Percentiles rank a stretch among this genome's conserved stretches.
Evolutionary conservation across 2,888 invertebrate species (phyloP).

Genomic region (Amiota minor): DNA sequence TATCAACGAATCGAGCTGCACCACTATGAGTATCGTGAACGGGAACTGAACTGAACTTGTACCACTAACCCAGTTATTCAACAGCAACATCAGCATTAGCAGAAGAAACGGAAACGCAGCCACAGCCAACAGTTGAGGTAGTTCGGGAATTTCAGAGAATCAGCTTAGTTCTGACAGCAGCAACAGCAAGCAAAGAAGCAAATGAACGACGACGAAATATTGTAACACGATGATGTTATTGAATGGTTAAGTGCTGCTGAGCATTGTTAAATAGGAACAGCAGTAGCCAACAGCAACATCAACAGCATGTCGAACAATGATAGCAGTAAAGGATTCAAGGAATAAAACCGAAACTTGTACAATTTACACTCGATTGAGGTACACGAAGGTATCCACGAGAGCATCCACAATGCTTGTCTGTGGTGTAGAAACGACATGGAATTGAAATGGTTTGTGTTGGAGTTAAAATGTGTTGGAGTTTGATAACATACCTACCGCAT

Average conservation of each 20-base stretch:
- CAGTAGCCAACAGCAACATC: neutral
- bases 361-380: conserved; percentile 36
- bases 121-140: conserved; percentile 25
- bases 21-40: conserved; percentile 51
- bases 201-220: neutral
- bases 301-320: neutral
- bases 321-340: neutral
- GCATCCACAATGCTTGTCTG: neutral
- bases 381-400: conserved; percentile 24
- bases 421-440: conserved; percentile 17
- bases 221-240: too few species aligned
- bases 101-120: conserved; percentile 3
- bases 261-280: neutral
- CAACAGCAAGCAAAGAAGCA: neutral
- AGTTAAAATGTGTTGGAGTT: conserved; percentile 37
- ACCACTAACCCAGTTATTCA: conserved; percentile 69
- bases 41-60: conserved; percentile 66
- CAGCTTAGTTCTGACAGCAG: neutral
- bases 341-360: conserved; percentile 33
- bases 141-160: conserved; percentile 7
- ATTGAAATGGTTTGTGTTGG: conserved; percentile 35
- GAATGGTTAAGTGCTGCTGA: conserved; percentile 32
- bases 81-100: conserved; percentile 18
- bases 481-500: neutral
- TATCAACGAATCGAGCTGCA: conserved; percentile 40